Base-by-base conservation (phyloP, 2,113 vertebrate species). In the Romanogobio albipinnatus region DNA sequence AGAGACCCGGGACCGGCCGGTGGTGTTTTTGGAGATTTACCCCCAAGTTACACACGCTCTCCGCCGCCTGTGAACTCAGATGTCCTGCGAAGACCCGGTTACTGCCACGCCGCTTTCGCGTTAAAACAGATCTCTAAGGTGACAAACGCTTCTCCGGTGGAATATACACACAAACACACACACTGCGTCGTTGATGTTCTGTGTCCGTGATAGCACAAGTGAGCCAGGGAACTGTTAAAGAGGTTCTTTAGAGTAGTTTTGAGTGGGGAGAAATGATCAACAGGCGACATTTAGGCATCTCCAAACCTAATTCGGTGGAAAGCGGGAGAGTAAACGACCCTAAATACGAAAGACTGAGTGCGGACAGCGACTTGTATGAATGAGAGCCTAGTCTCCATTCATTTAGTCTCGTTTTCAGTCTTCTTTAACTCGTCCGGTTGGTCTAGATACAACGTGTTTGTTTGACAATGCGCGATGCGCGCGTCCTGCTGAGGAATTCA, bases 111-210 rank as follows among this genome's bases (percentile, higher is more conserved):
- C 84, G 95, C 95, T 86, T 95, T 95, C 87, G 95, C 96, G 88
- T 94, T 96, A 88, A 95, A 95, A 91, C 96, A 96, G 89, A 96
- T 96, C 86, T 93, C 95, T 87, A 96, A 96, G 96, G 96, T 96
- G 93, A 96, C 84, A 51, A 70, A 68, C 68, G n/a, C n/a, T n/a
- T n/a, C n/a, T n/a, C n/a, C n/a, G 9, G 47, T 49, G 87, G 87
- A 86, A 84, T 78, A 6, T 24, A n/a, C n/a, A 47, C 56, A 81
- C 39, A 53, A 3, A 62, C 4, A 62, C 14, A 62, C 14, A 9
- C 14, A 36, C 66, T n/a, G 68, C 73, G 87, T 81, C 87, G 81
- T 80, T 80, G 56, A 47, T 61, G 22, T 80, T 47, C 13, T 26
- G 36, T 29, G 39, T 13, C 10, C 47, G 47, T 49, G 47, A 49